These are phyloP conservation scores for Leptonema lineaticorne DNA, from an alignment of 1,140 invertebrate genomes.

Conservation along the genomic window DNA sequence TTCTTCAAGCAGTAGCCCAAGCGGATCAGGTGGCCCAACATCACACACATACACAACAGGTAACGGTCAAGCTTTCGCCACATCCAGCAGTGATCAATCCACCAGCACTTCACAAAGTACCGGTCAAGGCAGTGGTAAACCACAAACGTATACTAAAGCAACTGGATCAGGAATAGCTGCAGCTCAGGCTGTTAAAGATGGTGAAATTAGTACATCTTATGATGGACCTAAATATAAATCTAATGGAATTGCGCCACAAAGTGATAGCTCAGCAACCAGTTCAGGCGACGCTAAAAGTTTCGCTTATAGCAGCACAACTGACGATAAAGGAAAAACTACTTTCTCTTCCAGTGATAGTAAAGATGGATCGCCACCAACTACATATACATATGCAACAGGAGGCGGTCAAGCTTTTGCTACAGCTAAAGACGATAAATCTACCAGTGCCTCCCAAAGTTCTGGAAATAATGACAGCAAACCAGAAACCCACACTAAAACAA, in stretches of 20 bases:
- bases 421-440: background rate
- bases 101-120: background rate
- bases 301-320: conserved; percentile 2
- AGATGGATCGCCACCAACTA: background rate
- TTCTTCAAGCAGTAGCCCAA: conserved; percentile 17
- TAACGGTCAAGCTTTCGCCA: background rate
- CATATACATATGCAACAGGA: conserved; percentile 24
- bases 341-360: background rate
- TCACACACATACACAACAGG: conserved; percentile 31
- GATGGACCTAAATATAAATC: background rate
- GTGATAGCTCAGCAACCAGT: background rate
- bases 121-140: conserved; percentile 9
- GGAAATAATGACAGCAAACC: conserved; percentile 23
- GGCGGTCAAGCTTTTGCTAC: conserved; percentile 15
- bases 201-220: background rate
- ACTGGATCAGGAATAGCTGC: conserved; percentile 23
- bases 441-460: conserved; percentile 11
- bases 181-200: background rate
- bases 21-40: conserved; percentile 26
- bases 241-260: background rate
- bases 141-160: conserved; percentile 17
- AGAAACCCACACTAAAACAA: conserved; percentile 22
- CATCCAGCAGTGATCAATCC: background rate
- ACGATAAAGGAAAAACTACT: background rate
- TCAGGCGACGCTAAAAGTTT: background rate